Conservation (phyloP, 2,888 invertebrate species). For the Rhagium mordax region DNA sequence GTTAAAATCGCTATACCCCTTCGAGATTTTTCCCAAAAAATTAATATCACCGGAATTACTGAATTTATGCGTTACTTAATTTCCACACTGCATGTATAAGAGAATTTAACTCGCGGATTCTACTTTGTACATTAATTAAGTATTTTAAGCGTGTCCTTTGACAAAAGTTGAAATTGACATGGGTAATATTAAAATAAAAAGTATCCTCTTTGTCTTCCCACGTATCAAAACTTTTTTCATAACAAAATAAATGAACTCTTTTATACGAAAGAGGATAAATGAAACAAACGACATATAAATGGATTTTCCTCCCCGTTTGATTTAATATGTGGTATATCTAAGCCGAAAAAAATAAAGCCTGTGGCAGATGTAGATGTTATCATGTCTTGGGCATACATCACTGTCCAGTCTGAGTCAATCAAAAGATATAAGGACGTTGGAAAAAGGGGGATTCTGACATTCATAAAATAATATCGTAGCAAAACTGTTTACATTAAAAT, state of each 20-base stretch:
- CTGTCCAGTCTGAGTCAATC: conserved; percentile 59
- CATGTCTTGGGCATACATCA: conserved; percentile 63
- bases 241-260: conserved; percentile 33
- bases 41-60: too few relatives aligned
- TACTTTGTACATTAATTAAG: neutral
- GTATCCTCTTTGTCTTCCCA: neutral
- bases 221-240: conserved; percentile 23
- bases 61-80: too few relatives aligned
- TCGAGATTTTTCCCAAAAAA: too few relatives aligned
- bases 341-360: conserved; percentile 57
- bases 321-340: conserved; percentile 58
- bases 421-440: conserved; percentile 37
- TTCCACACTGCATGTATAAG: too few relatives aligned
- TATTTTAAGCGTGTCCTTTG: neutral
- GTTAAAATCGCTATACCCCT: too few relatives aligned
- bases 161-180: neutral
- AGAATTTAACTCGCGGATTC: neutral
- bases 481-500: neutral
- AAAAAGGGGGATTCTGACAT: conserved; percentile 9
- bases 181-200: neutral
- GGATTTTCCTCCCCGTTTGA: conserved; percentile 54
- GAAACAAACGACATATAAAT: conserved; percentile 50
- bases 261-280: conserved; percentile 39
- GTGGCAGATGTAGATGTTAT: conserved; percentile 63
- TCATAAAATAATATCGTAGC: neutral